Evolutionary conservation across 2,113 vertebrate species (phyloP), one percentile per base, ranked within the genome.

Genomic region (Pongo abelii): DNA sequence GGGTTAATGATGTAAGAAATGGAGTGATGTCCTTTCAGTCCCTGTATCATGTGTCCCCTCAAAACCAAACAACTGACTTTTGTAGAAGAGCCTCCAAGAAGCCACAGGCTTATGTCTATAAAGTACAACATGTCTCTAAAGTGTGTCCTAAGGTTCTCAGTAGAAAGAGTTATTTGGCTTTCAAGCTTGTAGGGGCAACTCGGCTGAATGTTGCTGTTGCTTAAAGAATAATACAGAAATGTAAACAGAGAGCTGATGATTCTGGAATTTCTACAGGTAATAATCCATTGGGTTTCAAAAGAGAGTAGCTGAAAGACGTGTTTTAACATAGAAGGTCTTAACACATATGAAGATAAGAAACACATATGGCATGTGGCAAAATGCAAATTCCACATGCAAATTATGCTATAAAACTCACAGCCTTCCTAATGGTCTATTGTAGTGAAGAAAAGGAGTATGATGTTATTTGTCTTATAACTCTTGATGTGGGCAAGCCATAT

Each of bases 121-220:
- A 4, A 32, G 52, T 14, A 7, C 2, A 13, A 13, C 0, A 0
- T 27, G 8, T 30, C 57, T 35, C 2, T 18, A 17, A 43, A 10
- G 5, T 1, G 1, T 40, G 12, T 40, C 8, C 7, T 35, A 32
- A 43, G 23, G 9, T 8, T 16, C 3, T 59, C 30, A 16, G 5
- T 12, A 18, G 22, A 11, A 43, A 81, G 38, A 64, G 38, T 48
- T 57, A 38, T 79, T 38, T 40, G 43, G 18, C 5, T 59, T 87
- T 18, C 3, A 79, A 61, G 14, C 25, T 84, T 55, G 8, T 1
- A 23, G 4, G 17, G 40, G 0, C 12, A 30, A 8, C 13, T 52
- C 20, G 8, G 12, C 3, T 77, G 8, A 87, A 72, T 3, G 2
- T 20, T 61, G 14, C 23, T 78, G 12, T 64, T 30, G 27, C 61